Base-by-base conservation (phyloP, 35 echinoderm and acorn worm species). In the Amphiura filiformis region DNA sequence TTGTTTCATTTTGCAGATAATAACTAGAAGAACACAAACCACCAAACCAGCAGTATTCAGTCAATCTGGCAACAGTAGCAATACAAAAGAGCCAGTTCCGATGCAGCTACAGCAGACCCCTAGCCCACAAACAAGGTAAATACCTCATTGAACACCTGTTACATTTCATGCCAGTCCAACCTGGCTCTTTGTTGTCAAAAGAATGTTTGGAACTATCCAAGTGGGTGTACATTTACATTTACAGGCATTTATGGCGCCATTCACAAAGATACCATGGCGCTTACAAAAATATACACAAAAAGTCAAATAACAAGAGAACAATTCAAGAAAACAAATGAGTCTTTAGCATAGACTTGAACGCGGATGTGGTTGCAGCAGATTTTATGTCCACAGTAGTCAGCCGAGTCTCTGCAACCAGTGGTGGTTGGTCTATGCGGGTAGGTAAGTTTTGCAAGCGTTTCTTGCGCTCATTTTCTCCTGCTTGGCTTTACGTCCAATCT, bases 21-120 rank as follows among this genome's bases (percentile, higher is more conserved):
- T 83, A 78, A 49, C 91, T 57, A 92, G 85, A 47, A 83, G 86
- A 87, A 75, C 91, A 44, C 91, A 92, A 65, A 31, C 36, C 42
- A 94, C 85, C n/a, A 97, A 97, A 49, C 90, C 87, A 77, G 90
- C 95, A 39, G 95, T 97, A 39, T 97, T 97, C 75, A 93, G 84
- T 57, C 92, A 93, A 78, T 97, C 95, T 79, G 95, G 91, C 23
- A 97, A 97, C 80, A 91, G 84, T 32, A 97, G 92, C 39, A 96
- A 96, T 38, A 96, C 94, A 41, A 92, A 92, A 56, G 87, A 92
- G 13, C 44, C 86, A 12, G 41, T 61, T 23, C 77, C 86, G 36
- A 92, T 81, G 30, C 79, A 86, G 20, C 80, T 95, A 18, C 79
- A 87, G 61, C 95, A 89, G 57, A 97, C 86, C 17, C 88, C 95